Percentiles rank a stretch among this genome's conserved stretches.
Conservation (phyloP, 2,113 vertebrate species). For the Bettongia penicillata region DNA sequence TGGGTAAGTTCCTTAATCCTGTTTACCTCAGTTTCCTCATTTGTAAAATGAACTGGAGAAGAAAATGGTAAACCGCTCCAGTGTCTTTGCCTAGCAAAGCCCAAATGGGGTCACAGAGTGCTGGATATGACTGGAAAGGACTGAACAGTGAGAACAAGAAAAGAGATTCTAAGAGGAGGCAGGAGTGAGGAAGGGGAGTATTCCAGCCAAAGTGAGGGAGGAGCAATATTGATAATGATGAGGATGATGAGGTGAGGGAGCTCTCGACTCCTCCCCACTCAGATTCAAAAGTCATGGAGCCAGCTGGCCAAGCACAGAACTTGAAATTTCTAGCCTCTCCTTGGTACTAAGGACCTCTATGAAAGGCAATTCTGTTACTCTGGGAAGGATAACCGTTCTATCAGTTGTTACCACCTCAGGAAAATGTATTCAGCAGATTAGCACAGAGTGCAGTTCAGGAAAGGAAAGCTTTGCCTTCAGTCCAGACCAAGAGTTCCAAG, state of each 20-base stretch:
- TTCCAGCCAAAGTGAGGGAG: background rate
- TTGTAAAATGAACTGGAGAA: background rate
- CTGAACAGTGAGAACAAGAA: background rate
- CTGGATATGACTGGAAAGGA: background rate
- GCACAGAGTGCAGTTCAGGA: background rate
- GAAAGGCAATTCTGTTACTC: background rate
- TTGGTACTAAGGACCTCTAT: background rate
- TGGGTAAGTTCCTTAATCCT: background rate
- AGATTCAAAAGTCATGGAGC: background rate
- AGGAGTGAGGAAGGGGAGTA: background rate
- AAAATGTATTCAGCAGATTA: conserved; percentile 2
- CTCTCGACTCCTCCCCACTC: background rate
- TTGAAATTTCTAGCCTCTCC: background rate
- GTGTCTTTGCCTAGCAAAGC: background rate
- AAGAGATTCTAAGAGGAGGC: background rate
- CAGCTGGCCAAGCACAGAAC: background rate
- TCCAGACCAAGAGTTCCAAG: background rate
- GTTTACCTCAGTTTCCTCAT: background rate
- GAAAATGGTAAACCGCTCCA: background rate
- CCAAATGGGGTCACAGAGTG: background rate
- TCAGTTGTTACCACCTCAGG: background rate
- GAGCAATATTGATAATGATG: background rate
- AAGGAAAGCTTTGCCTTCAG: background rate
- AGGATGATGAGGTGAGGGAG: background rate
- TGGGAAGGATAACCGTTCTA: background rate